Evolutionary conservation across 2,797 vertebrate species (phyloP).

Genomic region (Myoxocephalus aenaeus): DNA sequence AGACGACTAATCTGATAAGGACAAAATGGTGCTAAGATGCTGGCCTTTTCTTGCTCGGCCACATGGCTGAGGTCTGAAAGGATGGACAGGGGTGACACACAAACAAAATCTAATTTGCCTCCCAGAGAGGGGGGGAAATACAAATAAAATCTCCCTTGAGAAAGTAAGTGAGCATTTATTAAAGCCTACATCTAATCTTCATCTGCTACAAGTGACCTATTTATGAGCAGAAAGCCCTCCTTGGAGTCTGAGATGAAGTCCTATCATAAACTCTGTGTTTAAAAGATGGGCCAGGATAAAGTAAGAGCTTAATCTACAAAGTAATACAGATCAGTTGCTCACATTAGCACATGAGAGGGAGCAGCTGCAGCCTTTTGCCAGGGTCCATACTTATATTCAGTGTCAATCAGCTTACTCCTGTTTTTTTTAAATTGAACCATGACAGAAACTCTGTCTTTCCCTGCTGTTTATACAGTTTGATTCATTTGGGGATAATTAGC

Average conservation of each 20-base stretch:
- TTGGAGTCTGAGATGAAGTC: conserved; percentile 68
- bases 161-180: conserved; percentile 87
- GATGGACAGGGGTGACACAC: conserved; percentile 70
- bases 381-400: conserved; percentile 43
- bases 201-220: conserved; percentile 87
- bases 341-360: conserved; percentile 70
- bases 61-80: conserved; percentile 68
- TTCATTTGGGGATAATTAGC: background rate
- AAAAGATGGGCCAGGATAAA: conserved; percentile 71
- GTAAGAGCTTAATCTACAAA: conserved; percentile 74
- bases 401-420: conserved; percentile 56
- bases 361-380: conserved; percentile 64
- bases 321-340: conserved; percentile 71
- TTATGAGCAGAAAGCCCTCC: conserved; percentile 75
- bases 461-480: conserved; percentile 4
- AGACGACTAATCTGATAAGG: conserved; percentile 87
- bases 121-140: conserved; percentile 38
- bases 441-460: conserved; percentile 17
- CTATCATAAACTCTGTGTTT: conserved; percentile 67
- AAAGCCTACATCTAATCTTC: conserved; percentile 88
- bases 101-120: conserved; percentile 91
- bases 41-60: conserved; percentile 78
- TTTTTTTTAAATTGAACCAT: conserved; percentile 28
- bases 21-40: conserved; percentile 81
- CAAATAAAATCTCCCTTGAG: conserved; percentile 83